These are phyloP conservation scores for Euwallacea similis DNA, from an alignment of 1,140 invertebrate genomes.

Conservation along the genomic window DNA sequence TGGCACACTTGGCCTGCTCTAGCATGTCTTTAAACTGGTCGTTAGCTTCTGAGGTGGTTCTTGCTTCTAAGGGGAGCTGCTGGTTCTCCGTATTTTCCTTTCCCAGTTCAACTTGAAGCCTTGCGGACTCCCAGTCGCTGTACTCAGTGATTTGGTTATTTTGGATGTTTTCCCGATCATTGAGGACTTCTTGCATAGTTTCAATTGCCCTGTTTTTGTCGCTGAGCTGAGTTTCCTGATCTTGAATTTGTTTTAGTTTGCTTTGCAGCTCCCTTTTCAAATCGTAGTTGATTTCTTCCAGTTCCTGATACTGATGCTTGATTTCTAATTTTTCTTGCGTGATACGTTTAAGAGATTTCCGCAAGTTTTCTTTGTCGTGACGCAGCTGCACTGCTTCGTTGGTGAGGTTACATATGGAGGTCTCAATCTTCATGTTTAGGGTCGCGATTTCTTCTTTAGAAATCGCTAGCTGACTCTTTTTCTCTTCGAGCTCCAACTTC, in stretches of 20 bases:
- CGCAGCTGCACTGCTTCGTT: constrained; percentile 14
- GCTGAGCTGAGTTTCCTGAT: constrained; percentile 20
- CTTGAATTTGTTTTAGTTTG: constrained; percentile 4
- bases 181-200: constrained; percentile 34
- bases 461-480: constrained; percentile 44
- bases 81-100: constrained; percentile 37
- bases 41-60: constrained; percentile 19
- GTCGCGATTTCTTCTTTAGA: constrained; percentile 49
- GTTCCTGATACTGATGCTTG: neutral
- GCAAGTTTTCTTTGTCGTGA: constrained; percentile 4
- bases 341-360: neutral
- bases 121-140: constrained; percentile 11
- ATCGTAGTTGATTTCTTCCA: constrained; percentile 16
- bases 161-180: constrained; percentile 27
- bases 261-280: constrained; percentile 7
- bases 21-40: constrained; percentile 43
- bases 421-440: constrained; percentile 46
- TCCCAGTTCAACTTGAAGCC: constrained; percentile 29
- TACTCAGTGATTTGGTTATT: neutral
- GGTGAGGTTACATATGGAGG: constrained; percentile 41
- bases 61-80: constrained; percentile 10
- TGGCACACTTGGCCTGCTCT: constrained; percentile 41
- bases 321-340: neutral
- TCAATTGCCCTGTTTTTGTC: constrained; percentile 25
- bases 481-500: constrained; percentile 48